Percentiles rank a stretch among this genome's conserved stretches.
These are phyloP conservation scores for Intellagama lesueurii DNA, from an alignment of 2,797 vertebrate genomes.

Conservation along the genomic window DNA sequence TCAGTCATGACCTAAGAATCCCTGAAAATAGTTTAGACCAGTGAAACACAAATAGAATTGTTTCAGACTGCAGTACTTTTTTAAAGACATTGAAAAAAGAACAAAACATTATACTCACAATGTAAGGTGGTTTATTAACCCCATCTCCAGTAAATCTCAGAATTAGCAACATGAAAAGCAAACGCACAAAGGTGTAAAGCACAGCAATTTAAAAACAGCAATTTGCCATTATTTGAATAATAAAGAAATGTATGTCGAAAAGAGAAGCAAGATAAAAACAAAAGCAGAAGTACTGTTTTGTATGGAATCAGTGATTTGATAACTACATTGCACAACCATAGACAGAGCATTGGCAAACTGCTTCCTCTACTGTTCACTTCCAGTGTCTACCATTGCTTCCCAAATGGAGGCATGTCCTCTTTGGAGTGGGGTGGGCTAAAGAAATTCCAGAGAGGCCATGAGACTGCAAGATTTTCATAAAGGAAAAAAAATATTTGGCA, in stretches of 20 bases:
- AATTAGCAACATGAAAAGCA: not conserved
- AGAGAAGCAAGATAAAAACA: no score
- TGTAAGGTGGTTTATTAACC: not conserved
- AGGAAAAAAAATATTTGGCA: no score
- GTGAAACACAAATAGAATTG: not conserved
- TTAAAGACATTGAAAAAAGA: not conserved
- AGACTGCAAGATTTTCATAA: no score
- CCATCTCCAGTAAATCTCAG: not conserved
- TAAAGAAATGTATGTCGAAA: not conserved
- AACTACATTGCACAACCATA: no score
- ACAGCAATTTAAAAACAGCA: not conserved
- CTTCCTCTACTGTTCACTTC: no score
- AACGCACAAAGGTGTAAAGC: not conserved
- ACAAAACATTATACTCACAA: not conserved
- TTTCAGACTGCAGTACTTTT: not conserved
- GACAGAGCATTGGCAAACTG: no score
- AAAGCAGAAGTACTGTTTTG: no score
- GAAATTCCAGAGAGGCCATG: no score
- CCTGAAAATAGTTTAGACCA: conserved; percentile 27
- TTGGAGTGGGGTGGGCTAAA: no score
- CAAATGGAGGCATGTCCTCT: no score
- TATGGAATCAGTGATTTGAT: no score
- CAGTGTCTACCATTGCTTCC: no score
- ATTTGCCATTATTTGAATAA: not conserved
- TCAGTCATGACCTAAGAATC: conserved; percentile 25